Evolutionary conservation across 2,888 invertebrate species (phyloP), one percentile per base, ranked within the genome.

Genomic region (Diaprepes abbreviatus): DNA sequence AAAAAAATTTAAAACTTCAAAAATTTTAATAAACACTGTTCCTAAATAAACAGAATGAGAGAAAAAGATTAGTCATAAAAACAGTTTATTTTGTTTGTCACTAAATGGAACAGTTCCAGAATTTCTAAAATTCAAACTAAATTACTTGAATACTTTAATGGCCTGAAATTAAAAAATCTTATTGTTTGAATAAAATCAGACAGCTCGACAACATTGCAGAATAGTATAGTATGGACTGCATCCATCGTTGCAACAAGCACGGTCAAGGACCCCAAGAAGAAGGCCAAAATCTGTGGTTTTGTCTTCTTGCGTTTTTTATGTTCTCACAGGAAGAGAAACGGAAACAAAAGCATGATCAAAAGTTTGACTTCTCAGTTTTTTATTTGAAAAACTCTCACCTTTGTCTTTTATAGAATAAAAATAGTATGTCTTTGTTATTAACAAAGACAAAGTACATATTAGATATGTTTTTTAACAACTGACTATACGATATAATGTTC

Each of bases 221-320:
- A 40, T 33, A 60, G 5, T 48, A 66, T 58, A 40, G 55, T 40
- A 52, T 31, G 33, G 58, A 48, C 60, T 45, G 43, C 55, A 55
- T 55, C 64, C 59, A 69, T 48, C 62, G 70, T 7, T 65, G 66
- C 65, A 62, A 38, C n/a, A 52, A 17, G 66, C 64, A 65, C 66
- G 71, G 71, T 71, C 71, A 71, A 67, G 67, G 65, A 71, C 71
- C 71, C 43, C 33, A 31, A 57, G 66, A 59, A n/a, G n/a, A 67
- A 67, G 68, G 71, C 67, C 64, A 65, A 71, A 71, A 71, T 68
- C 64, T 31, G 43, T 19, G 57, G 55, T 59, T 67, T 67, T 59
- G 66, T 52, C 66, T 66, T 66, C 48, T 24, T 64, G 60, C 38
- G 17, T 59, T 70, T 60, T 65, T 70, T 59, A 9, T 43, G 58